Base-by-base conservation (phyloP, 2,797 vertebrate species). In the Eupleurogrammus muticus region DNA sequence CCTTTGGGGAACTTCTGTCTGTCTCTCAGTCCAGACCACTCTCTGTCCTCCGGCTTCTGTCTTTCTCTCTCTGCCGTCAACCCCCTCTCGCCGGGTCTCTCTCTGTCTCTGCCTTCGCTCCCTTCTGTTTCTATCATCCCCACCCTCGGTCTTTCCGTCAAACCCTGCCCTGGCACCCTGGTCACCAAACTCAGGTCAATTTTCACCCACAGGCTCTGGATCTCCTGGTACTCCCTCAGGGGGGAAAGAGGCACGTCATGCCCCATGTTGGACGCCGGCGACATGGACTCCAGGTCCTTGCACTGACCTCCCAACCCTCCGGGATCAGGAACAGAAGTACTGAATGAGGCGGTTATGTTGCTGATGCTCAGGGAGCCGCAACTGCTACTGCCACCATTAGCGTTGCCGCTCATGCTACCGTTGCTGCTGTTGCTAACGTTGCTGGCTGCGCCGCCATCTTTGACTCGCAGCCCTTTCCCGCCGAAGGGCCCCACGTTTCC, bases 191-290 rank as follows among this genome's bases (percentile, higher is more conserved):
- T 94, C 75, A 99, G 95, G 67, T 99, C 94, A 70, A 99, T 98
- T 91, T 99, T 99, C 84, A 99, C 97, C 97, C 97, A 99, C 56
- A 99, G 92, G 64, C 94, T 96, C 89, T 96, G 97, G 57, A 93
- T 84, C 20, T 96, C 95, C 66, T 96, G 95, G 1, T 93, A 95
- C 38, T 98, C 97, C 77, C 89, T 92, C 19, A 97, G 72, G 0
- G 97, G 97, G 32, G 96, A 97, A 21, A 96, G 82, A 73, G 95
- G 94, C 84, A 95, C 93, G n/a, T 93, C 95, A 65, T 95, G 95
- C 36, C 90, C 90, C 0, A 92, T 85, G 60, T 93, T 81, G 90
- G 82, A 93, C 77, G 16, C 95, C 80, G 75, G 95, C 86, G 87
- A 95, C 61, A 94, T 73, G 17, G 87, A 60, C 63, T 90, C 96